Evolutionary conservation across 2,888 invertebrate species (phyloP).

Genomic region (Hylaea fasciaria): DNA sequence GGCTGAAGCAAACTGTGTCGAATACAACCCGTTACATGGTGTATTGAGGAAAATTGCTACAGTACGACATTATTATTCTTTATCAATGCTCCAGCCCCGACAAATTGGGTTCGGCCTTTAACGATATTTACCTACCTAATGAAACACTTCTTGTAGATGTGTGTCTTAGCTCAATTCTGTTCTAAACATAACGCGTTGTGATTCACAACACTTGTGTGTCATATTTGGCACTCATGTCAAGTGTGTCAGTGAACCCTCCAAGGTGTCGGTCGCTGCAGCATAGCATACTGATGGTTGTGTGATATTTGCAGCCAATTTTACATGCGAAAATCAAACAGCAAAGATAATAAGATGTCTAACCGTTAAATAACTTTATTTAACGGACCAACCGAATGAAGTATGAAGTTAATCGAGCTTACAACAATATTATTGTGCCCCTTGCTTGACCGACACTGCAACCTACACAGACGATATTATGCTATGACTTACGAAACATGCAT

Average conservation of each 20-base stretch:
- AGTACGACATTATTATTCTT: background rate
- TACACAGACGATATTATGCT: too few species aligned
- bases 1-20: background rate
- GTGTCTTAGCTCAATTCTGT: background rate
- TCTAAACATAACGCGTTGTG: slow-evolving; percentile 21
- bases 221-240: slow-evolving; percentile 57
- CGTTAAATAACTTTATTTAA: background rate
- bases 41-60: background rate
- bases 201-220: slow-evolving; percentile 46
- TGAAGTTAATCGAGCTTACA: too few species aligned
- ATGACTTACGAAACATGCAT: too few species aligned
- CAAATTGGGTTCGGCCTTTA: background rate
- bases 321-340: slow-evolving; percentile 13
- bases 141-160: background rate
- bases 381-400: too few species aligned
- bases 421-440: too few species aligned
- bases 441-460: too few species aligned
- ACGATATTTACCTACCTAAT: background rate
- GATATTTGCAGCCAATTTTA: slow-evolving; percentile 14
- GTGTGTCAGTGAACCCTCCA: slow-evolving; percentile 59
- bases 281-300: slow-evolving; percentile 6
- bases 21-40: background rate
- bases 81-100: background rate
- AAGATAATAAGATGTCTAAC: too few species aligned
- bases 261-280: slow-evolving; percentile 28